Evolutionary conservation across 1,140 invertebrate genomes (phyloP).

Genomic region (Scylla paramamosain): DNA sequence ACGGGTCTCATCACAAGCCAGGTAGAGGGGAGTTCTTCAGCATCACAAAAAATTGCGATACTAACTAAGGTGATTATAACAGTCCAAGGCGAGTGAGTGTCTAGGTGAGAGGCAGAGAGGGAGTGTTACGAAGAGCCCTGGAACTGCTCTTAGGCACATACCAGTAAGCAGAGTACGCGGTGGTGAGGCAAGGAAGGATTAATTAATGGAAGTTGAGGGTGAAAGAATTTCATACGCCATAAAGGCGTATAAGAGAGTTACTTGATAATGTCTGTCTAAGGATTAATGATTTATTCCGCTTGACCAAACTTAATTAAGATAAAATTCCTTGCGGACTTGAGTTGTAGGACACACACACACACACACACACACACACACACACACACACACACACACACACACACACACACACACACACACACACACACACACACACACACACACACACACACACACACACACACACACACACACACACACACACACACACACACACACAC

Average conservation of each 20-base stretch:
- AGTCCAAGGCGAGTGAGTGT: not conserved
- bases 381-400: conserved; percentile 20
- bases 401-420: conserved; percentile 20
- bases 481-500: conserved; percentile 20
- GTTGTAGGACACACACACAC: not conserved
- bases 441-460: conserved; percentile 18
- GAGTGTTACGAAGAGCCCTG: no score
- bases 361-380: conserved; percentile 18
- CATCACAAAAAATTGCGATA: not conserved
- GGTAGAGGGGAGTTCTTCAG: not conserved
- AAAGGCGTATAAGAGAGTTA: not conserved
- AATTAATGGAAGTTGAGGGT: no score
- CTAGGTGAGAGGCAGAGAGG: no score
- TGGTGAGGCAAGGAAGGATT: no score
- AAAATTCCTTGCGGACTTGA: not conserved
- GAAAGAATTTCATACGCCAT: no score
- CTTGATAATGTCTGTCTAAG: not conserved
- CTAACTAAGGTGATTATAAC: not conserved
- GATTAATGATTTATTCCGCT: not conserved
- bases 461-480: conserved; percentile 20
- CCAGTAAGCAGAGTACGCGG: no score
- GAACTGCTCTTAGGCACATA: no score
- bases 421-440: conserved; percentile 3
- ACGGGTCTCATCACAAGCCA: not conserved
- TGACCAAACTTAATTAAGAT: not conserved